Base-by-base conservation (phyloP, 2,113 vertebrate species). In the Oncorhynchus nerka region DNA sequence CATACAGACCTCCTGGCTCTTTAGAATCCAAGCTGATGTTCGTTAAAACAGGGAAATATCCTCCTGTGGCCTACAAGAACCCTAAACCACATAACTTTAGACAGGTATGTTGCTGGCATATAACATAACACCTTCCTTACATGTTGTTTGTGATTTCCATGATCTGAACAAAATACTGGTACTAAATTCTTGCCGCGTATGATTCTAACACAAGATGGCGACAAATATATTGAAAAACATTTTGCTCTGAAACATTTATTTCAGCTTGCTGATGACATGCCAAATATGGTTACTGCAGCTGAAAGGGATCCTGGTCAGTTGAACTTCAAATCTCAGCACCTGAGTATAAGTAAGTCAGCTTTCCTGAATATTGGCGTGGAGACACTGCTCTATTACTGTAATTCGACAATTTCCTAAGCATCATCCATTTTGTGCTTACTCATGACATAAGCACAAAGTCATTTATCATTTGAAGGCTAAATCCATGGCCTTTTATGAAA, bases 21-120 rank as follows among this genome's bases (percentile, higher is more conserved):
- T 79, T 86, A 9, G 67, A 92, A 71, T 78, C 79, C 2, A 86
- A 93, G 69, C 62, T 92, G 72, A 78, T 80, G 68, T 94, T 92
- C 74, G 84, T 93, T 5, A 89, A 86, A 87, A 79, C 51, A 5
- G 91, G 88, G 64, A 92, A 90, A 73, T 88, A 81, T 64, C 81
- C 83, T 1, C 48, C 51, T 28, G 83, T 24, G 24, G 70, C 67
- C 2, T 92, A 90, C 80, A 79, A 85, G 81, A 84, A 93, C 77
- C 87, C 86, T 0, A 93, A 92, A 81, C 91, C 75, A n/a, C 83
- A 89, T 7, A 28, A 94, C 82, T 94, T 93, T 68, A 90, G 88
- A 88, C 87, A 88, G 70, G 89, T 94, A 81, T 80, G 87, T 64
- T 64, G n/a, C 9, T 11, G 26, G 49, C 51, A 57, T 19, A 69